Percentiles rank a stretch among this genome's conserved stretches.
phyloP scores from a whole-genome alignment of 2,797 vertebrate genomes.

The Tympanoctomys barrerae region DNA sequence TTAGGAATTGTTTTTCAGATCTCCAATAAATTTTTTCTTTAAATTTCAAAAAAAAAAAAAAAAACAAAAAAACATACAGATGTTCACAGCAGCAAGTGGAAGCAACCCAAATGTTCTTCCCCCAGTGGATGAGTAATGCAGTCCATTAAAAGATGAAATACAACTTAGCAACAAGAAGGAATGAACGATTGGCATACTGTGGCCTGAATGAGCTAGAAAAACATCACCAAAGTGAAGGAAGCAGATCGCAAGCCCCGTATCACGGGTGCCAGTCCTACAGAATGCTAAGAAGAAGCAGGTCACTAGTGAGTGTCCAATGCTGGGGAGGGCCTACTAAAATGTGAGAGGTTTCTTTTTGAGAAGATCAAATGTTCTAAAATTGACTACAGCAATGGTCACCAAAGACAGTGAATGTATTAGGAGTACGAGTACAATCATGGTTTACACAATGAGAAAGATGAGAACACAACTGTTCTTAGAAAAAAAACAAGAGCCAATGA shows the following conservation, averaged over 20 bases:
- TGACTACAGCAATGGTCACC: background rate
- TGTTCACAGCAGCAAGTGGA: background rate
- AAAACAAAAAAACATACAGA: background rate
- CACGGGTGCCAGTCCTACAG: background rate
- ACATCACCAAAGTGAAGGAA: background rate
- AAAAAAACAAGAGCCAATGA: background rate
- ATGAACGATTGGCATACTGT: no score
- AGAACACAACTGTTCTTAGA: background rate
- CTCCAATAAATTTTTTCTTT: no score
- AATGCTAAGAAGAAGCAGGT: background rate
- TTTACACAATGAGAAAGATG: background rate
- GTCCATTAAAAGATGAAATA: background rate
- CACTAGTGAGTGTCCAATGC: background rate
- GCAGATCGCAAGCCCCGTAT: background rate
- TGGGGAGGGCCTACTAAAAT: background rate
- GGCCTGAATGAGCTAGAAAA: background rate
- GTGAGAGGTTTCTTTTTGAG: background rate
- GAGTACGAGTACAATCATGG: background rate
- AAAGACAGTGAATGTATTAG: background rate
- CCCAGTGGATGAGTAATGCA: rapidly evolving
- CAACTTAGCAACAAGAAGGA: background rate
- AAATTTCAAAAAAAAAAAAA: no score
- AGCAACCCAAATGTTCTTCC: background rate
- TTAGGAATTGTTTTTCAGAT: no score
- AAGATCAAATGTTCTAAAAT: background rate